phyloP scores from a whole-genome alignment of 2,797 vertebrate species.

The Oreortyx pictus region DNA sequence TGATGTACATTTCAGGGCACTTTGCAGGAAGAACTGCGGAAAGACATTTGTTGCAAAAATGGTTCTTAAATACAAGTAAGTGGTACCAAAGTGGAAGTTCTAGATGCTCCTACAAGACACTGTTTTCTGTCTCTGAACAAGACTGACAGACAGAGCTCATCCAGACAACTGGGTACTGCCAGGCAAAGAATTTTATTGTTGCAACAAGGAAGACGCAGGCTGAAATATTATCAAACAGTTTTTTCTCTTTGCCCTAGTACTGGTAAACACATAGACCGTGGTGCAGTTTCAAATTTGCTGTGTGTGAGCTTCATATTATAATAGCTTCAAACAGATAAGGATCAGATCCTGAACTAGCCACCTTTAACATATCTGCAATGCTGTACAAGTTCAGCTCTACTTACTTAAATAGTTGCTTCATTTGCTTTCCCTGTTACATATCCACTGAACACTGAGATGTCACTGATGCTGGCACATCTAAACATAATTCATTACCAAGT shows the following conservation, averaged over 20 bases:
- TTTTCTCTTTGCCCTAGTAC: not conserved
- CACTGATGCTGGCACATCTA: slow-evolving; percentile 60
- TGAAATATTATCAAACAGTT: not conserved
- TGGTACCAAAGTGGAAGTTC: not conserved
- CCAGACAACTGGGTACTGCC: not conserved
- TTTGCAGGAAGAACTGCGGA: not conserved
- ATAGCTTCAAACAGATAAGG: not conserved
- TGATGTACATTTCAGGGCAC: not conserved
- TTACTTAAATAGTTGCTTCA: slow-evolving; percentile 44
- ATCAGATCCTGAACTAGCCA: not conserved
- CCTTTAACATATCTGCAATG: slow-evolving; percentile 9
- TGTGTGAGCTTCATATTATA: not conserved
- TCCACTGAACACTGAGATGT: slow-evolving; percentile 15
- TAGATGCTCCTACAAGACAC: not conserved
- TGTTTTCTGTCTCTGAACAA: not conserved
- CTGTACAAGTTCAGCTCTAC: slow-evolving; percentile 49
- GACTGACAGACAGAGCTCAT: not conserved
- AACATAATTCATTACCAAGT: slow-evolving; percentile 71
- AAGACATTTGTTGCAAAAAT: not conserved
- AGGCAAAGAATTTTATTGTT: not conserved
- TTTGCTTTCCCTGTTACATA: slow-evolving; percentile 61
- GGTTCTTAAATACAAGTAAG: not conserved
- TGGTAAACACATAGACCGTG: not conserved
- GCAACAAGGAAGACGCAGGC: not conserved
- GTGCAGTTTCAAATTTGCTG: not conserved